Percentiles rank a stretch among this genome's conserved stretches.
Conservation (phyloP, 1,140 invertebrate species). For the Hesperophylax magnus region DNA sequence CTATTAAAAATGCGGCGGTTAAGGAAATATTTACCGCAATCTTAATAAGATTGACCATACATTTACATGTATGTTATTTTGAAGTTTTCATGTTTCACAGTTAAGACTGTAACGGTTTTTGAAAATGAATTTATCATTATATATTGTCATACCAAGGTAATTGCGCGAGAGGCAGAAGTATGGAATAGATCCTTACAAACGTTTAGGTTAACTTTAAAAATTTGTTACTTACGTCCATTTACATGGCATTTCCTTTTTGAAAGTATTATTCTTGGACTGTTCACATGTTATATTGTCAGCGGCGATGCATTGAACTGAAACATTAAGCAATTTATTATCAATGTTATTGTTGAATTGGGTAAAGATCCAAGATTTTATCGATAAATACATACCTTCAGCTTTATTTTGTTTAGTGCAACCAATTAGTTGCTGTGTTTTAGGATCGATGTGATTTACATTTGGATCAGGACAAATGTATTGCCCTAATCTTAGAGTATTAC, state of each 20-base stretch:
- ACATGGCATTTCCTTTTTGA: slow-evolving; percentile 87
- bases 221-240: slow-evolving; percentile 89
- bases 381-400: slow-evolving; percentile 76
- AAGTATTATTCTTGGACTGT: slow-evolving; percentile 84
- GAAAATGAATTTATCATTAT: too few relatives aligned
- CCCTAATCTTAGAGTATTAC: slow-evolving; percentile 82
- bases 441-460: slow-evolving; percentile 84
- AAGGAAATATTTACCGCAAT: too few relatives aligned
- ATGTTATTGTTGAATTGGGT: too few relatives aligned
- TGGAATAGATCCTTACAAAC: too few relatives aligned
- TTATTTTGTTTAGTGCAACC: slow-evolving; percentile 86
- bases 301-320: slow-evolving; percentile 85
- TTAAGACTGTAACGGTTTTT: too few relatives aligned
- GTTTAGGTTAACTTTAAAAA: background rate
- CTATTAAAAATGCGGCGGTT: too few relatives aligned
- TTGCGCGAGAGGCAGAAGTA: too few relatives aligned
- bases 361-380: too few relatives aligned
- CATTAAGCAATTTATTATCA: background rate
- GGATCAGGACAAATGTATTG: slow-evolving; percentile 89
- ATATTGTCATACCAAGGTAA: too few relatives aligned
- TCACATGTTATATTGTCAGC: slow-evolving; percentile 87
- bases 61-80: too few relatives aligned
- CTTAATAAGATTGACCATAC: too few relatives aligned
- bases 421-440: slow-evolving; percentile 88
- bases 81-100: too few relatives aligned